Evolutionary conservation across 2,888 invertebrate genomes (phyloP), one percentile per base, ranked within the genome.

Genomic region (Girardia tigrina): DNA sequence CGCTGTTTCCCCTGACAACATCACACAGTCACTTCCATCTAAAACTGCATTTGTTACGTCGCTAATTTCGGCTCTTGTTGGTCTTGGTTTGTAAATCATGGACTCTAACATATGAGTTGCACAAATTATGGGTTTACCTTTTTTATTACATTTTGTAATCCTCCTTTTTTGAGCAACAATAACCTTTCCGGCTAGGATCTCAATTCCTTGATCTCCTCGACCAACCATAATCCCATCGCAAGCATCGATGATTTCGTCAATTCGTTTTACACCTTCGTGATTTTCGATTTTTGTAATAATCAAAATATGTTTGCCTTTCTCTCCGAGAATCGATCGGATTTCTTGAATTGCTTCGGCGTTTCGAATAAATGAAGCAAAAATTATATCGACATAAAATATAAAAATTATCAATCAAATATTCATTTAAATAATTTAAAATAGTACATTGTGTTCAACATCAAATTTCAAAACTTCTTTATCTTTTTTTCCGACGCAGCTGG

Each of bases 241-340:
- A 20, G 89, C 91, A 71, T 87, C 88, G 81, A 95, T 91, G 80
- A 98, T 97, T 82, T 92, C 92, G 83, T 95, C 93, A 78, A 97
- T 88, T n/a, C 81, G 82, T 78, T 81, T 80, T 8, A 85, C 83
- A 73, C 95, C 98, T 86, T 95, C 94, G 83, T 95, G 94, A 85
- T 97, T 97, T 86, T 99, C 98, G 81, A 99, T 94, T 86, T 99
- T 99, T 77, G 97, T 91, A 81, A 99, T 94, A 81, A 99, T 90
- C 85, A 91, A 88, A 79, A 99, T 97, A 81, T 91, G 89, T 84
- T 90, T 91, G 42, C 94, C 94, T 82, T 90, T 79, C 77, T 82
- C 83, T 79, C 87, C 94, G 75, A 95, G 87, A 80, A 94, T 89
- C 75, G 86, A 85, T 77, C 94, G 89, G 81, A 98, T 94, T 84